These are phyloP conservation scores for Ips nitidus DNA, from an alignment of 1,140 invertebrate species.

Conservation along the genomic window DNA sequence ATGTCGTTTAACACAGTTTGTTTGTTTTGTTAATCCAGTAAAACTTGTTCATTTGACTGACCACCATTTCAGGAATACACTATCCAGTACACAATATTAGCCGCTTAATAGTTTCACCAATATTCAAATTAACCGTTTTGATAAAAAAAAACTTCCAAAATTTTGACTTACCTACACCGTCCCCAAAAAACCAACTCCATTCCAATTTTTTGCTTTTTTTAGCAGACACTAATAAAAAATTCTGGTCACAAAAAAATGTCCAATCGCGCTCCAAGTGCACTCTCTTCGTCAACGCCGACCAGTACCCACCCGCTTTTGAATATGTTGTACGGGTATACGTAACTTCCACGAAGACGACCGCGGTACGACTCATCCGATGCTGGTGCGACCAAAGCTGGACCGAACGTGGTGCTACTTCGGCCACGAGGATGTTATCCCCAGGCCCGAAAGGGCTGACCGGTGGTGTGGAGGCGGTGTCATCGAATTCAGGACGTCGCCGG, in stretches of 20 bases:
- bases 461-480: slow-evolving; percentile 6
- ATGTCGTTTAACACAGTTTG: no score
- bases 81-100: no score
- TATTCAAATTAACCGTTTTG: neutral
- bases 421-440: neutral
- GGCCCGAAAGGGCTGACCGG: slow-evolving; percentile 12
- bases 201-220: neutral
- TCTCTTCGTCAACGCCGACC: neutral
- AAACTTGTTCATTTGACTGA: no score
- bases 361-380: slow-evolving; percentile 14
- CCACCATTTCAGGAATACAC: no score
- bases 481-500: neutral
- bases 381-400: slow-evolving; percentile 12
- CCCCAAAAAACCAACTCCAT: slow-evolving; percentile 11
- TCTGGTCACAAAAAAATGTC: neutral
- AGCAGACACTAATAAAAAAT: neutral
- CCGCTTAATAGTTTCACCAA: neutral
- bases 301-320: neutral
- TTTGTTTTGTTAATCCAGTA: no score
- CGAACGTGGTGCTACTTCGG: slow-evolving; percentile 2
- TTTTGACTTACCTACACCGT: slow-evolving; percentile 8
- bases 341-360: slow-evolving; percentile 18
- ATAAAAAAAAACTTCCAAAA: neutral
- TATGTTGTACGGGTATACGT: no score
- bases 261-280: neutral